A percentile compares a stretch with the other conserved stretches of the same genome.
These are phyloP conservation scores for Craniophora ligustri DNA, from an alignment of 2,888 invertebrate species.

Conservation along the genomic window DNA sequence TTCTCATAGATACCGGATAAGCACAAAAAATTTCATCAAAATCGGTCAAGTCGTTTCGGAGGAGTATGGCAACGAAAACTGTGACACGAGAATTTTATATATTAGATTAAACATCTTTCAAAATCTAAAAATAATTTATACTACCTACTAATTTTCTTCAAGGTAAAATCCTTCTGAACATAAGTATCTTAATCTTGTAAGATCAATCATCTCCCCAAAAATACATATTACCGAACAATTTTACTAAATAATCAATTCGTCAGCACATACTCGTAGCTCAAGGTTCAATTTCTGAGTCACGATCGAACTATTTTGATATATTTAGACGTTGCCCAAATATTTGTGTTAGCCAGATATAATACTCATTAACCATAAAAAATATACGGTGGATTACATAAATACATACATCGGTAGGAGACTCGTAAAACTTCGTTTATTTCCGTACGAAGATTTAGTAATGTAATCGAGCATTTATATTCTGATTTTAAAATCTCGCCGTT, in stretches of 20 bases:
- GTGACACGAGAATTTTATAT: no score
- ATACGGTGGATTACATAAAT: constrained; percentile 30
- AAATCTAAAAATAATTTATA: no score
- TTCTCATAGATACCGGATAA: no score
- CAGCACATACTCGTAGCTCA: constrained; percentile 18
- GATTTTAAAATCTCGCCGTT: neutral
- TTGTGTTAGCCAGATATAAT: constrained; percentile 35
- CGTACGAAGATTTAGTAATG: constrained; percentile 16
- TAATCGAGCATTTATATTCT: neutral
- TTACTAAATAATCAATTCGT: constrained; percentile 13
- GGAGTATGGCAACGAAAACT: no score
- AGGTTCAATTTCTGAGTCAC: constrained; percentile 35
- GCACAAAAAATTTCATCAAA: no score
- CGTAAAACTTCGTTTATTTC: constrained; percentile 40
- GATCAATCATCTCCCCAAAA: neutral
- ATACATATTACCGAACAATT: neutral
- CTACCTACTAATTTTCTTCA: no score
- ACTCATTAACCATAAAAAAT: constrained; percentile 39
- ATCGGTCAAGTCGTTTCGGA: no score
- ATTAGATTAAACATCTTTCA: no score
- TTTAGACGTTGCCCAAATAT: constrained; percentile 45
- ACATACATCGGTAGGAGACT: constrained; percentile 9
- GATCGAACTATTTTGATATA: constrained; percentile 44
- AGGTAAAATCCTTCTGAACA: no score
- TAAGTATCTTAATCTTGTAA: neutral